phyloP scores from a whole-genome alignment of 1,140 invertebrate species.

The Bombus waltoni region DNA sequence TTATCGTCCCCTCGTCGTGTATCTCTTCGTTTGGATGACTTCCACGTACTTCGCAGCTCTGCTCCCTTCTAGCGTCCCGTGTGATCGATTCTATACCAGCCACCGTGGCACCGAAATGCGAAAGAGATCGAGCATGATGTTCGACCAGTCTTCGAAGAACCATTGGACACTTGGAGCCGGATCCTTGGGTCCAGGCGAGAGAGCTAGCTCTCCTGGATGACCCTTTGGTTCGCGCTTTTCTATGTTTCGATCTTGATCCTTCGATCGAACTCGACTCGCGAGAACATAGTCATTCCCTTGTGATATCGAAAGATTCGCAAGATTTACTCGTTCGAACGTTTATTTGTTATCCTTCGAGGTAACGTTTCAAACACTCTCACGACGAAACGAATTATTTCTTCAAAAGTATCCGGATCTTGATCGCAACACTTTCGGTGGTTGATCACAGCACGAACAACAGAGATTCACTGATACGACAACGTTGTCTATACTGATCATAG shows the following conservation, averaged over 20 bases:
- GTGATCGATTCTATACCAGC: slow-evolving; percentile 4
- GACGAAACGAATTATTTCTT: neutral
- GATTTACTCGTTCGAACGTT: too few relatives aligned
- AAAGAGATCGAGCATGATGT: slow-evolving; percentile 8
- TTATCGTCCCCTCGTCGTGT: neutral
- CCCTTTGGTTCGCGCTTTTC: neutral
- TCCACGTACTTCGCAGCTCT: slow-evolving; percentile 21
- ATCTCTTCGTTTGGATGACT: slow-evolving; percentile 30
- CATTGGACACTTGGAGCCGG: slow-evolving; percentile 19
- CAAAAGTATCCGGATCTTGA: neutral
- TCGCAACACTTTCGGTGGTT: neutral
- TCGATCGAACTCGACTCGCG: neutral
- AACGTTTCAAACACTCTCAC: neutral
- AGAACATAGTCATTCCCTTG: neutral
- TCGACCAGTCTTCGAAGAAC: slow-evolving; percentile 20
- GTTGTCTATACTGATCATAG: too few relatives aligned
- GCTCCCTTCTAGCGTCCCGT: neutral
- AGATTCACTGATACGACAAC: neutral
- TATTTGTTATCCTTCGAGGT: neutral
- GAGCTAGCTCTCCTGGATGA: neutral
- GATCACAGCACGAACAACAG: neutral
- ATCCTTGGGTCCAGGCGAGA: neutral
- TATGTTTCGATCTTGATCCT: neutral
- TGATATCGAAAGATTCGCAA: neutral
- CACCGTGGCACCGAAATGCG: neutral